phyloP scores from a whole-genome alignment of 2,113 vertebrate species.

The Alligator mississippiensis region DNA sequence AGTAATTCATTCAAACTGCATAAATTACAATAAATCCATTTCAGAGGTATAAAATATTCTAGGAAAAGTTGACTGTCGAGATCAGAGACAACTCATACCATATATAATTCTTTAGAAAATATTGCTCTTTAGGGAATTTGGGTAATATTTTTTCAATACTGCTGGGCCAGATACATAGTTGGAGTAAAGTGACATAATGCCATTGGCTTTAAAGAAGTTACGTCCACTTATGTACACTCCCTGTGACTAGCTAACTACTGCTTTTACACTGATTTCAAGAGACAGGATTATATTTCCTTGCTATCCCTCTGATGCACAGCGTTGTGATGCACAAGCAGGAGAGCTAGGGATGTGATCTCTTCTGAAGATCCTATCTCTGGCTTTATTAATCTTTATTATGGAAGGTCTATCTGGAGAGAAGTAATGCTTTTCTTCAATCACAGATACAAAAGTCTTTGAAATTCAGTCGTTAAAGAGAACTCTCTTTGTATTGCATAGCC shows the following conservation, averaged over 20 bases:
- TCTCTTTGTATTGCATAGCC: not conserved
- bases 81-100: not conserved
- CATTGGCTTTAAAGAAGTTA: not conserved
- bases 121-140: not conserved
- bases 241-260: not conserved
- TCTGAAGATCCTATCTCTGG: slow-evolving; percentile 57
- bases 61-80: not conserved
- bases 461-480: slow-evolving; percentile 67
- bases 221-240: not conserved
- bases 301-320: not conserved
- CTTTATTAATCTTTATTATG: slow-evolving; percentile 72
- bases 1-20: not conserved
- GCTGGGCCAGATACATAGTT: rapidly evolving
- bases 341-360: slow-evolving; percentile 36
- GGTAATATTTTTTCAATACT: not conserved
- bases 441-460: slow-evolving; percentile 72
- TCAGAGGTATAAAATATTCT: not conserved
- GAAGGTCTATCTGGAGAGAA: slow-evolving; percentile 68
- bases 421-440: slow-evolving; percentile 59
- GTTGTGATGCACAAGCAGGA: not conserved
- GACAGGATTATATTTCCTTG: slow-evolving; percentile 34
- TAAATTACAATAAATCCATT: not conserved
- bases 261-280: slow-evolving; percentile 12
- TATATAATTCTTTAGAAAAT: not conserved
- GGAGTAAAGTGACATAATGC: not conserved